A percentile compares a stretch with the other conserved stretches of the same genome.
Evolutionary conservation across 2,888 invertebrate species (phyloP).

Genomic region (Terebella lapidaria): DNA sequence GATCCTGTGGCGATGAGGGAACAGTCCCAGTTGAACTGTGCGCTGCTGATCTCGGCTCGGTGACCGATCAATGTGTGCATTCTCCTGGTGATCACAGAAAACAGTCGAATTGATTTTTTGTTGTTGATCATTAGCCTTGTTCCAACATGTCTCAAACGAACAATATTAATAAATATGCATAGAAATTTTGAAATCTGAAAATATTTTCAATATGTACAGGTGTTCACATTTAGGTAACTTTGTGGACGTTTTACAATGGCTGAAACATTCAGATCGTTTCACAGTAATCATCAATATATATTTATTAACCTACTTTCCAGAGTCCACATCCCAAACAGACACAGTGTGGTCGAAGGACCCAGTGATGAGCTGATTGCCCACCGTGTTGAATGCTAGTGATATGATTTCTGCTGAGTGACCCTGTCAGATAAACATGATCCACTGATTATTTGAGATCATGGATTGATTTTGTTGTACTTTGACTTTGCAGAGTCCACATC

Average conservation of each 20-base stretch:
- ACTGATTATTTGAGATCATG: not conserved
- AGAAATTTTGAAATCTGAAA: not conserved
- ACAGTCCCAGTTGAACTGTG: constrained; percentile 54
- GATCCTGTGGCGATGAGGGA: constrained; percentile 52
- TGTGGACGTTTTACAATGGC: too few relatives aligned
- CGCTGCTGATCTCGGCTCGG: constrained; percentile 53
- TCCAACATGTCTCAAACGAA: too few relatives aligned
- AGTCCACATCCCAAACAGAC: constrained; percentile 70
- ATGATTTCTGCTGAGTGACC: constrained; percentile 75
- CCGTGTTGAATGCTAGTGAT: constrained; percentile 66
- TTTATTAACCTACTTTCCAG: constrained; percentile 49
- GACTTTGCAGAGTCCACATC: not conserved
- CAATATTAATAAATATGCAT: too few relatives aligned
- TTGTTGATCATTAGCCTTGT: too few relatives aligned
- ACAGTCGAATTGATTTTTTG: not conserved
- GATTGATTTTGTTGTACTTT: not conserved
- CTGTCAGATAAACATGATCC: constrained; percentile 25
- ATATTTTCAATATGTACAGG: not conserved
- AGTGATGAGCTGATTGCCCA: constrained; percentile 68
- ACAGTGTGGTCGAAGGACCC: constrained; percentile 77
- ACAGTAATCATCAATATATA: too few relatives aligned
- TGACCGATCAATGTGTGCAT: constrained; percentile 53
- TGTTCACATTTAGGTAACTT: too few relatives aligned
- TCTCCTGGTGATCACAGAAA: constrained; percentile 30
- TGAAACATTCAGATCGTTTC: too few relatives aligned